phyloP scores from a whole-genome alignment of 2,888 invertebrate species.

The Podotricha telesiphe region DNA sequence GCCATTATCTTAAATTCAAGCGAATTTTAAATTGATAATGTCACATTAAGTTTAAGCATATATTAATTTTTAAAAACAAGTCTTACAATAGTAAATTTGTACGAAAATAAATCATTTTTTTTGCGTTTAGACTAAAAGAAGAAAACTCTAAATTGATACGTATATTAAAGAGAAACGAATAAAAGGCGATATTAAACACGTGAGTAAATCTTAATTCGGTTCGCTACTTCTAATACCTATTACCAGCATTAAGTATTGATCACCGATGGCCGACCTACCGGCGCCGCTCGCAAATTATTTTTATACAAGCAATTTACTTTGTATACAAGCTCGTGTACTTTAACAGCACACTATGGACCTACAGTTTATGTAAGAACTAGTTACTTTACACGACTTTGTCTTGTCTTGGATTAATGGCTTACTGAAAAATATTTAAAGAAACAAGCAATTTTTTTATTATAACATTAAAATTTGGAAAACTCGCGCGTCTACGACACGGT shows the following conservation, averaged over 20 bases:
- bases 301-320: slow-evolving; percentile 51
- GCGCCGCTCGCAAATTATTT: slow-evolving; percentile 59
- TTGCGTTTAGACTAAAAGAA: background rate
- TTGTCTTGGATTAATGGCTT: too few relatives aligned
- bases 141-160: background rate
- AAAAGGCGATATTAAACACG: slow-evolving; percentile 26
- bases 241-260: slow-evolving; percentile 58
- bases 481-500: too few relatives aligned
- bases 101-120: background rate
- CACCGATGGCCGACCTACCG: slow-evolving; percentile 55
- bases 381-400: background rate
- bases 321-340: slow-evolving; percentile 1
- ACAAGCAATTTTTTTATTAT: too few relatives aligned
- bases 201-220: slow-evolving; percentile 38
- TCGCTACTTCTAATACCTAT: slow-evolving; percentile 55
- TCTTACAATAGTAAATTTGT: background rate
- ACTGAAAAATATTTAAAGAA: too few relatives aligned
- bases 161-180: slow-evolving; percentile 13
- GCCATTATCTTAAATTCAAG: too few relatives aligned
- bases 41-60: too few relatives aligned
- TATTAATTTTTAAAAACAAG: too few relatives aligned
- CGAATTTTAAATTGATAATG: too few relatives aligned
- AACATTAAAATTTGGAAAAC: too few relatives aligned
- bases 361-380: background rate
- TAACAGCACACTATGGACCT: background rate